A percentile compares a stretch with the other conserved stretches of the same genome.
Evolutionary conservation across 2,113 vertebrate species (phyloP).

Genomic region (Cygnus atratus): DNA sequence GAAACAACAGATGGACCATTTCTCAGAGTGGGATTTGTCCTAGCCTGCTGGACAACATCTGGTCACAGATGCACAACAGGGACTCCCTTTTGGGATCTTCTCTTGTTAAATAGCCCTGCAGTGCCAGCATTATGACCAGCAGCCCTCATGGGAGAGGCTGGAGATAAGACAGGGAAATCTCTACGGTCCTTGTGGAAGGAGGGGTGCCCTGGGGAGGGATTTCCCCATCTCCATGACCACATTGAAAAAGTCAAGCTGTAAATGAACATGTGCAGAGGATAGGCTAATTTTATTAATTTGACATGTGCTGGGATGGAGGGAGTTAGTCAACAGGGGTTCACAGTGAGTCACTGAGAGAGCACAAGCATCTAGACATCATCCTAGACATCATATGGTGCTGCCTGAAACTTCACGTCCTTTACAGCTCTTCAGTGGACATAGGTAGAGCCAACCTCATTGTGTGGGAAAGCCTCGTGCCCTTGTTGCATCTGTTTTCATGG

Average conservation of each 20-base stretch:
- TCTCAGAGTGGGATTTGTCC: background rate
- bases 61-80: background rate
- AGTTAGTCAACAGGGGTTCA: background rate
- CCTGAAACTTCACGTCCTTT: background rate
- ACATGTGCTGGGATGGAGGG: background rate
- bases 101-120: background rate
- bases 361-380: background rate
- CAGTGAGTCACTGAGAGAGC: background rate
- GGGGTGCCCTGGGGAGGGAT: background rate
- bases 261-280: background rate
- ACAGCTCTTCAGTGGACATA: background rate
- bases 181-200: background rate
- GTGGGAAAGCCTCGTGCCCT: accelerated
- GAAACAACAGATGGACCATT: background rate
- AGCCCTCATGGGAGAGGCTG: background rate
- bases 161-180: background rate
- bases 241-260: background rate
- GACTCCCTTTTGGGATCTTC: background rate
- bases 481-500: accelerated
- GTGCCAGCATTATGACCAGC: accelerated
- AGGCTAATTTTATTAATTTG: background rate
- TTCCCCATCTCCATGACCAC: background rate
- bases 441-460: accelerated
- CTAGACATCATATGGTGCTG: background rate
- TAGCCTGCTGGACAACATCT: background rate